Base-by-base conservation (phyloP, 2,113 vertebrate genomes). In the Otolemur garnettii region DNA sequence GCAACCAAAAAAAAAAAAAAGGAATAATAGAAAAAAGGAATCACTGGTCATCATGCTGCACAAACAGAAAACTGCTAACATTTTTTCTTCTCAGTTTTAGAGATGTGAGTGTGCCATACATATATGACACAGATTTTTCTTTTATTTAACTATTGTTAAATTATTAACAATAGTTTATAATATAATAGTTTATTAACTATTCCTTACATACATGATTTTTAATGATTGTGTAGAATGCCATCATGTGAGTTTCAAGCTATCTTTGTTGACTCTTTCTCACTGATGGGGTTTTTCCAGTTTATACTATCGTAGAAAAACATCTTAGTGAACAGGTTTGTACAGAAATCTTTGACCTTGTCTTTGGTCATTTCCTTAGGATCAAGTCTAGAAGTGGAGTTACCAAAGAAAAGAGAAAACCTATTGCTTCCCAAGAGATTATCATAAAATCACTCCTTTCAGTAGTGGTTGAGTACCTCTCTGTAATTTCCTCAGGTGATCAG, bases 31-130 rank as follows among this genome's bases (percentile, higher is more conserved):
- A 84, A 91, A 53, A 74, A 80, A 87, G 57, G 64, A 69, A 53
- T n/a, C 60, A 77, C 13, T 93, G 8, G 38, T 62, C 7, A 87
- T 92, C 42, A 77, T 42, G 50, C 59, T 60, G 22, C 24, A 53
- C 74, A 57, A 50, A 85, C n/a, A 96, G 35, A 68, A 68, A 97
- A 62, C 28, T 75, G 7, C 84, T 77, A 91, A 84, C 24, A 78
- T 85, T 89, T 75, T 68, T 95, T 97, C 62, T n/a, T n/a, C 78
- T 79, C 53, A 30, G 2, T 94, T 93, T 57, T 82, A 7, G 11
- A 69, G 66, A 57, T 89, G 42, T 82, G 5, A 42, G 33, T 68
- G 14, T 83, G 53, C 78, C 35, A 26, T 85, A 26, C 64, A 30
- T 10, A 69, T 59, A 33, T 89, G 50, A 96, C 74, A 50, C 45